Evolutionary conservation across 2,888 invertebrate genomes (phyloP).

Genomic region (Sphecodes monilicornis): DNA sequence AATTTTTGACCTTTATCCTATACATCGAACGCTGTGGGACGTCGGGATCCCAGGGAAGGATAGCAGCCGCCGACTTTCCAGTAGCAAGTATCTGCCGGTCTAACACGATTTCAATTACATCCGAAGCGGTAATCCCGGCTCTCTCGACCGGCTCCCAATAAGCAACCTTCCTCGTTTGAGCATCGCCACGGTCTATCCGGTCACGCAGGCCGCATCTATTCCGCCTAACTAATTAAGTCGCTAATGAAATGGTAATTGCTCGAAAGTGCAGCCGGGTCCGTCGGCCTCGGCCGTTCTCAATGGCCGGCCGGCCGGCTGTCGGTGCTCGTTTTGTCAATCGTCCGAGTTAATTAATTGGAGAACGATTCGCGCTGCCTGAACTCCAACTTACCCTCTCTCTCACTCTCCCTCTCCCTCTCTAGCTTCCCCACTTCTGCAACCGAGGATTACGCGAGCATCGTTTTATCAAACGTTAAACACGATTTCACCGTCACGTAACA

Average conservation of each 20-base stretch:
- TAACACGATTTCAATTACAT: conserved; percentile 48
- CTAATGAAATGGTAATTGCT: conserved; percentile 67
- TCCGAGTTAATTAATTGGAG: conserved; percentile 59
- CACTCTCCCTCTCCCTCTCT: background rate
- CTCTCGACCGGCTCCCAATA: conserved; percentile 30
- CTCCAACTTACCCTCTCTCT: background rate
- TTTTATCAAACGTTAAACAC: conserved; percentile 16
- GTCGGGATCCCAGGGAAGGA: background rate
- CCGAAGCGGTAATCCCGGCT: conserved; percentile 27
- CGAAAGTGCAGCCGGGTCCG: conserved; percentile 47
- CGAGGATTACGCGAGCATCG: conserved; percentile 8
- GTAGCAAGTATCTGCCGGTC: conserved; percentile 12
- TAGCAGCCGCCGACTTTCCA: conserved; percentile 23
- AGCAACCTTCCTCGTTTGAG: conserved; percentile 37
- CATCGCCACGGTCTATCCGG: conserved; percentile 35
- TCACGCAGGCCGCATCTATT: conserved; percentile 44
- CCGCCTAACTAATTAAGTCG: conserved; percentile 60
- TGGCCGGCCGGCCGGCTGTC: background rate
- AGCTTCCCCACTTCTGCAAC: background rate
- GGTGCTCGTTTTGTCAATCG: conserved; percentile 41
- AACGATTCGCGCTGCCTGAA: conserved; percentile 25
- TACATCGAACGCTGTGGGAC: background rate
- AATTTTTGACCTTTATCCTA: too few species aligned
- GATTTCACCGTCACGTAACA: conserved; percentile 1
- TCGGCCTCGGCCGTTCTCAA: conserved; percentile 18